Conservation (phyloP, 2,888 invertebrate genomes). For the Drosophila phalerata region DNA sequence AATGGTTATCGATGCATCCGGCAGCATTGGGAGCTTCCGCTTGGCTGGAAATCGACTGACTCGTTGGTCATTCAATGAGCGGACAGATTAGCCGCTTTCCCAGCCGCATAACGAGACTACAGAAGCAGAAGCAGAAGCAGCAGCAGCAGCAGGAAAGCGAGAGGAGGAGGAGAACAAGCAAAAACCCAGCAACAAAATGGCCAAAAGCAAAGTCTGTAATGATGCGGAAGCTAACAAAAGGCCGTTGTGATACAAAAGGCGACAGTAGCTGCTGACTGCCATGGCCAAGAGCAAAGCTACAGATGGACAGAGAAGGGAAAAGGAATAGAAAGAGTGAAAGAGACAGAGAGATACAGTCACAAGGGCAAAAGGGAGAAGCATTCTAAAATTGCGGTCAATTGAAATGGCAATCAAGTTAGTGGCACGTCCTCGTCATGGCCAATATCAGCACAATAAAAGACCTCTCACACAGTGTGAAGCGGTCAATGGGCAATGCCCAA, state of each 20-base stretch:
- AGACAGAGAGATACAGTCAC: neutral
- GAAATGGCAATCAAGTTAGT: constrained; percentile 81
- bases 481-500: constrained; percentile 13
- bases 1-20: constrained; percentile 81
- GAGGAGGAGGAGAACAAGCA: constrained; percentile 9
- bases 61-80: constrained; percentile 59
- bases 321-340: neutral
- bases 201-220: constrained; percentile 71
- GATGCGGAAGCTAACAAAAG: constrained; percentile 79
- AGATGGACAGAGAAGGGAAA: neutral
- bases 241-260: constrained; percentile 65
- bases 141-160: constrained; percentile 5
- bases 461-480: constrained; percentile 31
- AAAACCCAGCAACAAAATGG: constrained; percentile 46
- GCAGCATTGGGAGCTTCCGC: constrained; percentile 68
- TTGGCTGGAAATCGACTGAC: constrained; percentile 44
- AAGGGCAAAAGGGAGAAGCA: constrained; percentile 46
- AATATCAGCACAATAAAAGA: constrained; percentile 61
- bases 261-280: constrained; percentile 11
- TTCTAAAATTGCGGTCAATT: constrained; percentile 80
- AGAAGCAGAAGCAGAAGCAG: too few relatives aligned
- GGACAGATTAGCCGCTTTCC: constrained; percentile 68
- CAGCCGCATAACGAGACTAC: constrained; percentile 49
- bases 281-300: constrained; percentile 29
- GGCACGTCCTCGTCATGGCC: constrained; percentile 72